Conservation (phyloP, 2,113 vertebrate genomes). For the Nestor notabilis region DNA sequence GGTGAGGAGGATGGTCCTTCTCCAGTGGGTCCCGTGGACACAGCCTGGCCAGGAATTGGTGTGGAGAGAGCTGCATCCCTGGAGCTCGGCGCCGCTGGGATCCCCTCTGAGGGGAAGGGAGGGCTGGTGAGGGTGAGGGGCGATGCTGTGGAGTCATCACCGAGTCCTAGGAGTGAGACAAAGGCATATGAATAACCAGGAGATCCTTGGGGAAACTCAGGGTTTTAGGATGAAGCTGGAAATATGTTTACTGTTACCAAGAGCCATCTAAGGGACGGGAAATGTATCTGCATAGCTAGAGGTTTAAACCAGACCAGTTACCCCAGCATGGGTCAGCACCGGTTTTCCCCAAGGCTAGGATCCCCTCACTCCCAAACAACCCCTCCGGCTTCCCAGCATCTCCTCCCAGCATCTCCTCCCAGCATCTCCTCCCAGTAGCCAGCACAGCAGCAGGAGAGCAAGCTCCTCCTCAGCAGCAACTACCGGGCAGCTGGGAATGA, state of each 20-base stretch:
- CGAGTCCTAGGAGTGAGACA: conserved; percentile 56
- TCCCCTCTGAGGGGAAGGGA: not conserved
- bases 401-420: not conserved
- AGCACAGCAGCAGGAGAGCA: not conserved
- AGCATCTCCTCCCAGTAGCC: not conserved
- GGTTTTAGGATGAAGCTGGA: not conserved
- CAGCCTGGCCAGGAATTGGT: not conserved
- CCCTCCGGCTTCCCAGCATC: not conserved
- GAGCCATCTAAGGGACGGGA: not conserved
- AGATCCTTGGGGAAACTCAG: not conserved
- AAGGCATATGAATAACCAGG: not conserved
- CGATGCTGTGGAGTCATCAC: not conserved
- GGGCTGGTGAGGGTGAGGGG: not conserved
- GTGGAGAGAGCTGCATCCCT: not conserved
- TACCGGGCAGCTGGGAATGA: not conserved
- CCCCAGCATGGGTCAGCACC: not conserved
- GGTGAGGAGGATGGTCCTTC: not conserved
- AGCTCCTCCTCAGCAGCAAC: not conserved
- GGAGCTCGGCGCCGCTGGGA: not conserved
- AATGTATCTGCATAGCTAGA: not conserved
- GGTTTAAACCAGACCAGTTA: not conserved
- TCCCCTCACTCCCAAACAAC: not conserved
- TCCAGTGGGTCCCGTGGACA: rapidly evolving
- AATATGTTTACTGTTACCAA: not conserved
- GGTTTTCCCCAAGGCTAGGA: rapidly evolving